Evolutionary conservation across 2,888 invertebrate genomes (phyloP), one percentile per base, ranked within the genome.

Genomic region (Argyresthia goedartella): DNA sequence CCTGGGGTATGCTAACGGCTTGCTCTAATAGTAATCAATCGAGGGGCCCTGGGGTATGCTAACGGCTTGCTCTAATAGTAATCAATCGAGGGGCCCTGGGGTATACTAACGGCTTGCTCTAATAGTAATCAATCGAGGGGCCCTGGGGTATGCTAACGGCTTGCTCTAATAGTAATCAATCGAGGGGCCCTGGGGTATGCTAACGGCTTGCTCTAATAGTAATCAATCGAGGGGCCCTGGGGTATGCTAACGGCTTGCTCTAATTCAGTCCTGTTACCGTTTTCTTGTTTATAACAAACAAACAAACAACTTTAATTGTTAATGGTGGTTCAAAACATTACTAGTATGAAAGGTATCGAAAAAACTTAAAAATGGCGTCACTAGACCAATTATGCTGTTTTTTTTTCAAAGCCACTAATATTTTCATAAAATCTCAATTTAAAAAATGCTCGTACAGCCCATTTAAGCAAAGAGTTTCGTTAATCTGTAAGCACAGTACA

Each of bases 21-120:
- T n/a, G n/a, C n/a, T n/a, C n/a, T n/a, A 84, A 84, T 78, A 80
- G 81, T 81, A 76, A 82, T 81, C 84, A 81, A 84, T 81, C 81
- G 76, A 74, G 67, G 73, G 73, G 74, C 74, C 71, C 66, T 62
- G 63, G 16, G 39, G 50, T 42, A 41, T 25, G n/a, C 33, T n/a
- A 39, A 39, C 8, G 10, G 25, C 25, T 25, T n/a, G n/a, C n/a
- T n/a, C n/a, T n/a, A 84, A 84, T 78, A 80, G 81, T 81, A 76
- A 82, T 81, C 84, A 81, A 84, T 81, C 81, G 76, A 74, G 67
- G 73, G 73, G 74, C 74, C 71, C 66, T 62, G 63, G 16, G 39
- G 50, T 42, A 41, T 25, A 13, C 33, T n/a, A 39, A 39, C 8
- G 10, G 25, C 25, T 25, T n/a, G n/a, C n/a, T n/a, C n/a, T n/a